phyloP scores from a whole-genome alignment of 2,888 invertebrate species.

The Aricia artaxerxes region DNA sequence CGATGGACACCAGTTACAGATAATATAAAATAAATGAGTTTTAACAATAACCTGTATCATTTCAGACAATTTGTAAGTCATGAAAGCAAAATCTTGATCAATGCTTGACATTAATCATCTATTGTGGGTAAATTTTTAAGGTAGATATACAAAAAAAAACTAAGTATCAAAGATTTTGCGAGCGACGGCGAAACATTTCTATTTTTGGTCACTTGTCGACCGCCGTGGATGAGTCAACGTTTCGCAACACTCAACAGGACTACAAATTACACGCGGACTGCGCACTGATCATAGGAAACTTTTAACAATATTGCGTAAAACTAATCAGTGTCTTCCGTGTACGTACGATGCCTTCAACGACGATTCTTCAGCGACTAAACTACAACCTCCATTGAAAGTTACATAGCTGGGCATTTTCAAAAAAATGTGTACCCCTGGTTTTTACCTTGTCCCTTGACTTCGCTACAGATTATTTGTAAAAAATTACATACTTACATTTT shows the following conservation, averaged over 20 bases:
- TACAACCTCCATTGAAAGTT: background rate
- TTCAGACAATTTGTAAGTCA: too few species aligned
- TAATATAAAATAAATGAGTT: too few species aligned
- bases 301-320: conserved; percentile 1
- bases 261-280: background rate
- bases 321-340: background rate
- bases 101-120: background rate
- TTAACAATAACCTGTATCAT: too few species aligned
- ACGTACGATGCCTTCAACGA: background rate
- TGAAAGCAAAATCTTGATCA: too few species aligned
- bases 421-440: too few species aligned
- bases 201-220: conserved; percentile 18
- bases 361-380: background rate
- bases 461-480: too few species aligned
- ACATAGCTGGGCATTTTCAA: too few species aligned
- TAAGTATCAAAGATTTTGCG: background rate
- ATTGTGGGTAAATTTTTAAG: background rate
- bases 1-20: too few species aligned
- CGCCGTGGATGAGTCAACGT: conserved; percentile 6
- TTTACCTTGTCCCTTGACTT: too few species aligned
- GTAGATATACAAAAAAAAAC: background rate
- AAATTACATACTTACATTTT: too few species aligned
- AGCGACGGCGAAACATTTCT: conserved; percentile 1
- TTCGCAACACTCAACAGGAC: conserved; percentile 19
- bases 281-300: background rate